Evolutionary conservation across 30 jellyfish, hydroid and myxozoan genomes (phyloP).

Genomic region (Hydra vulgaris): DNA sequence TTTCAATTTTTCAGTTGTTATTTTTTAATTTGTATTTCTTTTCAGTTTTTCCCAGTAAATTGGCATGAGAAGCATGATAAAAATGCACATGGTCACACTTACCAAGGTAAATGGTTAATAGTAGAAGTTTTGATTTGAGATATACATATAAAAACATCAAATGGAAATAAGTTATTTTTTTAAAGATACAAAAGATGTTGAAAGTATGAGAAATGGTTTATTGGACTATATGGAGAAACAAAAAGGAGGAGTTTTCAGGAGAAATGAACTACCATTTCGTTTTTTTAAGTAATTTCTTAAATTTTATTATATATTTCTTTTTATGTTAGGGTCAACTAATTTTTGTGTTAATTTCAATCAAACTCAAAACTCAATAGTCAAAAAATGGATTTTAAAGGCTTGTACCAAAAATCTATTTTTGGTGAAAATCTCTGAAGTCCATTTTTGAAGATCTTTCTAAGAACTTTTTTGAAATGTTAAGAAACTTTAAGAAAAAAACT

Average conservation of each 20-base stretch:
- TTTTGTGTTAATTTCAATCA: too few relatives aligned
- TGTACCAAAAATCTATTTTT: too few relatives aligned
- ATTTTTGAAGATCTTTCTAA: too few relatives aligned
- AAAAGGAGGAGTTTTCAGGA: constrained; percentile 16
- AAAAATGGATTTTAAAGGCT: too few relatives aligned
- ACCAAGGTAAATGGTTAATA: background rate
- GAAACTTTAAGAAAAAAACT: too few relatives aligned
- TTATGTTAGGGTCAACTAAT: background rate
- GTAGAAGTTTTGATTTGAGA: background rate
- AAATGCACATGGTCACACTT: background rate
- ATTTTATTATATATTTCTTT: background rate
- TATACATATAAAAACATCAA: background rate
- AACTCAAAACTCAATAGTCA: too few relatives aligned
- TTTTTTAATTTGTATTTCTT: background rate
- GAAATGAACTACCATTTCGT: constrained; percentile 2
- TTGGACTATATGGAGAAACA: constrained; percentile 67
- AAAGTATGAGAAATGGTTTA: constrained; percentile 35
- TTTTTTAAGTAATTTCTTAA: background rate
- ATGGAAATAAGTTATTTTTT: background rate
- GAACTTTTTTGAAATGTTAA: too few relatives aligned
- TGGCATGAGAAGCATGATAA: constrained; percentile 8
- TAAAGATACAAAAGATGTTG: constrained; percentile 27
- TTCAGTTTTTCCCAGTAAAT: constrained; percentile 12
- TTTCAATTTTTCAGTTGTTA: background rate
- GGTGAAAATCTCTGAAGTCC: too few relatives aligned